Conservation (phyloP, 2,113 vertebrate genomes). For the Eira barbara region DNA sequence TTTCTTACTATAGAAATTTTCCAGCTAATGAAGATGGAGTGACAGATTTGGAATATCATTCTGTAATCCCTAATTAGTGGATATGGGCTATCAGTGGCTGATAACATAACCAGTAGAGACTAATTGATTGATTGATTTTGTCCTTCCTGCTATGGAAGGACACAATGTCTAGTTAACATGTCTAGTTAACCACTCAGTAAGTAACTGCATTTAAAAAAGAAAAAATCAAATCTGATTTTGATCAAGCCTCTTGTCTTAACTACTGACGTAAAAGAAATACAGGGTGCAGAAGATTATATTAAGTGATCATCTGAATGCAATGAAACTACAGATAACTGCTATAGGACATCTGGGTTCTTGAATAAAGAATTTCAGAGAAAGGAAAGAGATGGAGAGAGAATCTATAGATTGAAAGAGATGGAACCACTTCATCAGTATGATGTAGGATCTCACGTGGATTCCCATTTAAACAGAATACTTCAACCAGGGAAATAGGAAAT, state of each 20-base stretch:
- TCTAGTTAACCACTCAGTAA: not conserved
- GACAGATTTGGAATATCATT: not conserved
- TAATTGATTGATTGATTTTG: not conserved
- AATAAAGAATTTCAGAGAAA: not conserved
- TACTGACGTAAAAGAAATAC: not conserved
- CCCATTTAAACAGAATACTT: not conserved
- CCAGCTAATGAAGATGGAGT: not conserved
- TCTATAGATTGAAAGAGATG: not conserved
- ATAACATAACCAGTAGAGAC: not conserved
- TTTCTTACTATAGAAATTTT: not conserved
- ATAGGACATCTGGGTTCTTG: not conserved
- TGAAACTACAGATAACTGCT: not conserved
- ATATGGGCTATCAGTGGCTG: not conserved
- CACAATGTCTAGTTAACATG: too few relatives aligned
- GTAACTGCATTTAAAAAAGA: not conserved
- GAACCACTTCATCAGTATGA: not conserved
- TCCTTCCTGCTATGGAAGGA: not conserved
- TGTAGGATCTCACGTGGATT: not conserved
- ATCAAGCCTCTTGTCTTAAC: not conserved
- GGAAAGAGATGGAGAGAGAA: not conserved
- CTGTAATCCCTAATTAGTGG: not conserved
- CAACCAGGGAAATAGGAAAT: not conserved
- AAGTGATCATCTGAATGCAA: not conserved
- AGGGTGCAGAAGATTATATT: not conserved
- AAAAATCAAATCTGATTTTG: not conserved